These are phyloP conservation scores for Pachyrhynchus sulphureomaculatus DNA, from an alignment of 1,140 invertebrate species.

Conservation along the genomic window DNA sequence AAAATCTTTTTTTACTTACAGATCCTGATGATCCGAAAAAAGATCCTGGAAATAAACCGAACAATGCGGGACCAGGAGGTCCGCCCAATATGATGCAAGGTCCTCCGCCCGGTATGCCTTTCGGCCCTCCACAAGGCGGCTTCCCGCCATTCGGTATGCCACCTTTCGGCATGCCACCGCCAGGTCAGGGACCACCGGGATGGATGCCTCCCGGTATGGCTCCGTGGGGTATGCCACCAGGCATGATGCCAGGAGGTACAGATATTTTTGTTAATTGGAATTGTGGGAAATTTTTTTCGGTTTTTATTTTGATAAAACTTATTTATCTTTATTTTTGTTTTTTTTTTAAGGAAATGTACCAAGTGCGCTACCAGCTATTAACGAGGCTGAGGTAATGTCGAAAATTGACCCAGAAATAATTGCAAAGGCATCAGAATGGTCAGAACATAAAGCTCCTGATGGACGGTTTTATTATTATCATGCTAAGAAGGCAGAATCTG, in stretches of 20 bases:
- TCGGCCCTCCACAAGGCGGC: constrained; percentile 58
- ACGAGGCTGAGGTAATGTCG: constrained; percentile 47
- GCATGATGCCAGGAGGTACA: constrained; percentile 47
- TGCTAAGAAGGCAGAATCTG: constrained; percentile 80
- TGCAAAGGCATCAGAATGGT: constrained; percentile 85
- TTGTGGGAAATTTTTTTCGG: not conserved
- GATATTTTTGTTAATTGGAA: constrained; percentile 42
- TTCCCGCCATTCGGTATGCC: constrained; percentile 57
- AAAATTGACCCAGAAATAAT: constrained; percentile 74
- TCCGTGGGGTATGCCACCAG: constrained; percentile 62
- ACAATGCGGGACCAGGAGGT: not conserved
- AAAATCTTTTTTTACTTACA: not conserved
- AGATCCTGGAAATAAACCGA: not conserved
- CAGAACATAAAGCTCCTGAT: constrained; percentile 90
- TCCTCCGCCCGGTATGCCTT: constrained; percentile 55
- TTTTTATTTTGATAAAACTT: constrained; percentile 1
- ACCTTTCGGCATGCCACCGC: constrained; percentile 69
- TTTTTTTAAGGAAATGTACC: constrained; percentile 52
- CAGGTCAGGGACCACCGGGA: constrained; percentile 51
- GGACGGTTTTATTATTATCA: constrained; percentile 93
- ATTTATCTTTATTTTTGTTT: not conserved
- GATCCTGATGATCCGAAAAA: constrained; percentile 27
- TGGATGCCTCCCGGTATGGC: constrained; percentile 50
- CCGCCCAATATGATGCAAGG: constrained; percentile 15
- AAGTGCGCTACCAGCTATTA: constrained; percentile 43